Evolutionary conservation across 2,888 invertebrate genomes (phyloP), one percentile per base, ranked within the genome.

Genomic region (Megamerina dolium): DNA sequence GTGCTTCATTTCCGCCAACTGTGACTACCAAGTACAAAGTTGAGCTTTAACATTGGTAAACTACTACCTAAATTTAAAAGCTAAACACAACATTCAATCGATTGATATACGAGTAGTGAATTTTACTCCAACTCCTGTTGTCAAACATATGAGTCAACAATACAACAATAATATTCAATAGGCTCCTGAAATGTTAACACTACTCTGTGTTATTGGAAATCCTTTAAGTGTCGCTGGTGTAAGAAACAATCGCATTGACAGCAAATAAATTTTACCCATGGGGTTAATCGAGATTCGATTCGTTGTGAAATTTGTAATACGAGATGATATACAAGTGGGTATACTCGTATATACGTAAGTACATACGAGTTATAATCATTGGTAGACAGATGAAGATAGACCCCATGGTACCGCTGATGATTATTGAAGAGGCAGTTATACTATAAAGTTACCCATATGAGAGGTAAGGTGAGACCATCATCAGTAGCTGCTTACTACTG

Each of bases 231-330:
- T 64, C 63, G 62, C 57, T 53, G 49, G 45, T 37, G 38, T 10
- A 23, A 23, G 6, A n/a, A n/a, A 46, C 48, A 44, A 40, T 42
- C 48, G 48, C 62, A 63, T 54, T 58, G 61, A 62, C 59, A 61
- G 64, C 59, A 66, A 64, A 66, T 68, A 68, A 64, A 68, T 69
- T 66, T 61, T 56, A 66, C 68, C 68, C 68, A 60, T 58, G 68
- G 68, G 68, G 60, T 66, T 68, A 68, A 68, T 68, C 68, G 68
- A 62, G 59, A 55, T 57, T 59, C 61, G 60, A 62, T 62, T 66
- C 65, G 66, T 64, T 63, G 55, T 53, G 33, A 61, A 62, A 59
- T 63, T 60, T 56, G 63, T 59, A 57, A 55, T 54, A 54, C 54
- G 58, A 58, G 58, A 57, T 3, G 21, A 2, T 5, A n/a, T 26